Evolutionary conservation across 2,888 invertebrate genomes (phyloP), one percentile per base, ranked within the genome.

Genomic region (Plusia festucae): DNA sequence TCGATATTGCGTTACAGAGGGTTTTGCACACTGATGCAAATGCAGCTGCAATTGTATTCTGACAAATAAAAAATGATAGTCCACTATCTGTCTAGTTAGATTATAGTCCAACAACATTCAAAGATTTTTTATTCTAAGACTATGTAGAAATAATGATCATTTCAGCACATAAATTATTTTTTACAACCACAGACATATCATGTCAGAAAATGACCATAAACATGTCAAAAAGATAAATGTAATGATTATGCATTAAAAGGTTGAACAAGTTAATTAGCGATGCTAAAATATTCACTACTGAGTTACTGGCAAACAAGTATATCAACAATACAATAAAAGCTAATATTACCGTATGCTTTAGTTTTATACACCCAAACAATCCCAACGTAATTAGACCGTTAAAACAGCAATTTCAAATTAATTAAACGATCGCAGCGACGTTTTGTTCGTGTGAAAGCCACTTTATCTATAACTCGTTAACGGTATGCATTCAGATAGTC

Each of bases 401-500:
- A 68, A 72, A 68, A 60, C 49, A 64, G 57, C 58, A 63, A 68
- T 72, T 72, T 51, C 55, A 73, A 70, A 71, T 71, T 76, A 80
- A 81, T 80, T 79, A 72, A 76, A 68, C 58, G 61, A 81, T 76
- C 78, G 63, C 54, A 56, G 70, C 65, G 70, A 65, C 66, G 44
- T 53, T 60, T 62, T 58, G 56, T 60, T 64, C 67, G 82, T 81
- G 80, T 81, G 80, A 81, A 79, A 77, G 78, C 61, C 59, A 71
- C 79, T 81, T 79, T 79, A 82, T 82, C 84, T 85, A 87, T 87
- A 86, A 84, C 85, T 86, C 81, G 86, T 85, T 92, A 92, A 91
- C 92, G 90, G 91, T 90, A 83, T 86, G 85, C 85, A 85, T 88
- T 87, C 82, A 85, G 88, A 88, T 81, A 85, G 86, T 90, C 87